Evolutionary conservation across 2,797 vertebrate species (phyloP).

Genomic region (Tamandua tetradactyla): DNA sequence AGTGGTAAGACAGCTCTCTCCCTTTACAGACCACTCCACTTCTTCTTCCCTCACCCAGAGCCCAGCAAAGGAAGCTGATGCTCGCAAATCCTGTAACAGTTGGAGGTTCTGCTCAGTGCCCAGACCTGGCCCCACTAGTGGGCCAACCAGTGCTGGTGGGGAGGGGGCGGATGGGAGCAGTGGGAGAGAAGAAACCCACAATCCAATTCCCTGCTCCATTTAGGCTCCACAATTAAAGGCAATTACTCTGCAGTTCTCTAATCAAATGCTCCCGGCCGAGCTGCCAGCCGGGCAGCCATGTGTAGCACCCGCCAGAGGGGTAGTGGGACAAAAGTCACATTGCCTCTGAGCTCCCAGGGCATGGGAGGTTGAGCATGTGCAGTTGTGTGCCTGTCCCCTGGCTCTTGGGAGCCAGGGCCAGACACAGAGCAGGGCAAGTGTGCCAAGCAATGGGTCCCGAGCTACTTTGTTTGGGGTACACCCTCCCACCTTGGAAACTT

Average conservation of each 20-base stretch:
- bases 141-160: not conserved
- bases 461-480: not conserved
- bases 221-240: conserved; percentile 78
- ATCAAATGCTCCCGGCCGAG: conserved; percentile 76
- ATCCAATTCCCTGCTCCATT: conserved; percentile 78
- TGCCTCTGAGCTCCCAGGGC: not conserved
- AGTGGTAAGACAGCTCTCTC: not conserved
- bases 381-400: not conserved
- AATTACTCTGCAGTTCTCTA: conserved; percentile 77
- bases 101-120: not conserved
- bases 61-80: not conserved
- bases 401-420: not conserved
- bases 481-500: not conserved
- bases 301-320: conserved; percentile 60
- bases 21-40: not conserved
- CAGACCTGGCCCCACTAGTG: not conserved
- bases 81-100: not conserved
- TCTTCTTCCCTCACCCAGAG: not conserved
- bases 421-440: not conserved
- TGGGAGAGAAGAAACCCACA: conserved; percentile 44
- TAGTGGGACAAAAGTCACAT: conserved; percentile 40
- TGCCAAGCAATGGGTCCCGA: not conserved
- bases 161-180: not conserved
- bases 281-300: conserved; percentile 71
- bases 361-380: not conserved